These are phyloP conservation scores for Papilio helenus DNA, from an alignment of 1,140 invertebrate species.

Conservation along the genomic window DNA sequence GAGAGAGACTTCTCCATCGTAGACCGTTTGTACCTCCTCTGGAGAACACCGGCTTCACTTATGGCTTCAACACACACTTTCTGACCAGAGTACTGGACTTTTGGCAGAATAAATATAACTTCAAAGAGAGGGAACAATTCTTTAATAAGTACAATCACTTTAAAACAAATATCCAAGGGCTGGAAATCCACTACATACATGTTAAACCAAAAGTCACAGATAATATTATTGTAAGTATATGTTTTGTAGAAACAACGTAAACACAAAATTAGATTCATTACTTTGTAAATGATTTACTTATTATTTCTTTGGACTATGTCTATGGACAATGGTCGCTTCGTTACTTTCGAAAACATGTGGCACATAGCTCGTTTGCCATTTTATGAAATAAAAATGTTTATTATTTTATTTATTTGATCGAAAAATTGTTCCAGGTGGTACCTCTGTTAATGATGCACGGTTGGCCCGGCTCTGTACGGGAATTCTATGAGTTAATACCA, in stretches of 20 bases:
- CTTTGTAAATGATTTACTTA: no score
- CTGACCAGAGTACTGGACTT: constrained; percentile 87
- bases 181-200: constrained; percentile 78
- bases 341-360: no score
- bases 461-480: constrained; percentile 94
- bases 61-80: constrained; percentile 83
- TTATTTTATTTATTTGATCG: no score
- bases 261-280: no score
- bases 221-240: constrained; percentile 64
- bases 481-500: constrained; percentile 93
- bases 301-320: no score
- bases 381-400: no score
- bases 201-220: constrained; percentile 61
- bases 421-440: constrained; percentile 77
- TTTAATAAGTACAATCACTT: constrained; percentile 90
- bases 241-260: constrained; percentile 6
- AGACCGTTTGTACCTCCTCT: constrained; percentile 84
- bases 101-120: constrained; percentile 89
- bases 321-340: no score
- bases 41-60: constrained; percentile 85
- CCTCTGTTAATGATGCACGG: constrained; percentile 92
- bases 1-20: constrained; percentile 84
- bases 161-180: constrained; percentile 87
- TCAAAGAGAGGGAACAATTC: constrained; percentile 86
- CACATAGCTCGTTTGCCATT: no score